Conservation (phyloP, 2,113 vertebrate species). For the Caranx melampygus region DNA sequence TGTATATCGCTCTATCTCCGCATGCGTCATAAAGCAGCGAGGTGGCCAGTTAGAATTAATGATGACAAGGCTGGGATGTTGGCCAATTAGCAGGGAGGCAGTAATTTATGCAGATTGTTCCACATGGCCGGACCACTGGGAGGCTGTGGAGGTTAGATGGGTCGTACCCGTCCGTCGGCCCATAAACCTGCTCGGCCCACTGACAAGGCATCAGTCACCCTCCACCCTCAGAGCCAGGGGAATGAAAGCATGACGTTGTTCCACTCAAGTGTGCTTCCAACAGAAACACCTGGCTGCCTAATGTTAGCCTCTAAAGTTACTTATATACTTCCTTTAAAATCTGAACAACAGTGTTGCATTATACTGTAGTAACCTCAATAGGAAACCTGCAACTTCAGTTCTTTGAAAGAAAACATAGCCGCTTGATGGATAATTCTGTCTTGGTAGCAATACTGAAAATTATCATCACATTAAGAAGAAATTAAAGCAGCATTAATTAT, state of each 20-base stretch:
- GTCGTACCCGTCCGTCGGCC: slow-evolving; percentile 23
- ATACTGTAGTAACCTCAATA: not conserved
- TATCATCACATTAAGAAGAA: slow-evolving; percentile 20
- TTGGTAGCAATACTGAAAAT: slow-evolving; percentile 10
- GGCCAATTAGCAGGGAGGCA: slow-evolving; percentile 66
- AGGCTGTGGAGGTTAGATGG: slow-evolving; percentile 50
- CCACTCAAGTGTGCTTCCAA: slow-evolving; percentile 9
- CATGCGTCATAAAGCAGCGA: slow-evolving; percentile 58
- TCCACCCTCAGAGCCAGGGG: slow-evolving; percentile 16
- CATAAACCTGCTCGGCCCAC: slow-evolving; percentile 34
- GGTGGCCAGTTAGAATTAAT: slow-evolving; percentile 63
- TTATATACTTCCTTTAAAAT: not conserved
- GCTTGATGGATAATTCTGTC: not conserved
- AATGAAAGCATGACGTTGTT: not conserved
- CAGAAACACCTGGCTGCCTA: slow-evolving; percentile 7
- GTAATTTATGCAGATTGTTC: slow-evolving; percentile 62
- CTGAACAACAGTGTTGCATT: not conserved
- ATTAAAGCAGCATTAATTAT: slow-evolving; percentile 16
- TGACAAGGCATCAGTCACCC: slow-evolving; percentile 4
- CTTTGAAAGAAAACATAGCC: no score
- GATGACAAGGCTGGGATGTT: slow-evolving; percentile 53
- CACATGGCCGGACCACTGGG: slow-evolving; percentile 42
- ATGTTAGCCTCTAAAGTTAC: not conserved
- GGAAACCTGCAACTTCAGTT: not conserved
- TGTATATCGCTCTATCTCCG: slow-evolving; percentile 32